A percentile compares a stretch with the other conserved stretches of the same genome.
phyloP scores from a whole-genome alignment of 2,113 vertebrate genomes.

The Chlorodrepanis virens region DNA sequence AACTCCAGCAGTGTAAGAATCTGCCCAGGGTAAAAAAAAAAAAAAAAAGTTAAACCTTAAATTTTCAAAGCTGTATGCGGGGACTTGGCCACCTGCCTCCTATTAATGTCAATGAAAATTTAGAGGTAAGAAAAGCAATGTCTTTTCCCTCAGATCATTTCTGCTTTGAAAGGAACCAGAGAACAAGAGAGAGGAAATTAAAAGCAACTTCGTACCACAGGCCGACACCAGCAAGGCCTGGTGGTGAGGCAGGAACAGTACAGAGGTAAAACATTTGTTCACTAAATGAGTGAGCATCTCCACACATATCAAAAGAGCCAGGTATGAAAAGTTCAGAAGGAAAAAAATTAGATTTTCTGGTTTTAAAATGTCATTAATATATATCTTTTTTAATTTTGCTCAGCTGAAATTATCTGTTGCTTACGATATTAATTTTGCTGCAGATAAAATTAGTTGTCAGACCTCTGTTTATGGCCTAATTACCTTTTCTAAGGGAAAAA shows the following conservation, averaged over 20 bases:
- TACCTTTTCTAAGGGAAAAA: constrained; percentile 53
- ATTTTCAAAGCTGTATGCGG: constrained; percentile 26
- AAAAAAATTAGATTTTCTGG: not conserved
- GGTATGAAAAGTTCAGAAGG: not conserved
- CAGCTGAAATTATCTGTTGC: constrained; percentile 62
- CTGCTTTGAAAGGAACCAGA: constrained; percentile 23
- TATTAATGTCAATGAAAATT: constrained; percentile 62
- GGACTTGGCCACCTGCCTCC: constrained; percentile 53
- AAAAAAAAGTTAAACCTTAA: constrained; percentile 26
- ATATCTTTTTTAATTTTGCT: constrained; percentile 67
- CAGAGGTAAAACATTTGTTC: not conserved
- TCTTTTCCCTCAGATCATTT: not conserved
- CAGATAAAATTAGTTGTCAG: constrained; percentile 77
- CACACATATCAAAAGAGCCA: not conserved
- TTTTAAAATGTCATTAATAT: constrained; percentile 66
- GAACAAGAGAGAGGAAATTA: constrained; percentile 31
- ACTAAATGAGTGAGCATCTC: not conserved
- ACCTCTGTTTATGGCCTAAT: constrained; percentile 75
- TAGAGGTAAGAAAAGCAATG: constrained; percentile 23
- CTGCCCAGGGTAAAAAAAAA: not conserved
- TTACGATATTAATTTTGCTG: constrained; percentile 67
- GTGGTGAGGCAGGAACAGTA: not conserved
- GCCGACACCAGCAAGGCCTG: not conserved
- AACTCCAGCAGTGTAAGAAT: not conserved
- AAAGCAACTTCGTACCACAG: not conserved